Evolutionary conservation across 2,113 vertebrate genomes (phyloP).

Genomic region (Stigmatopora argus): DNA sequence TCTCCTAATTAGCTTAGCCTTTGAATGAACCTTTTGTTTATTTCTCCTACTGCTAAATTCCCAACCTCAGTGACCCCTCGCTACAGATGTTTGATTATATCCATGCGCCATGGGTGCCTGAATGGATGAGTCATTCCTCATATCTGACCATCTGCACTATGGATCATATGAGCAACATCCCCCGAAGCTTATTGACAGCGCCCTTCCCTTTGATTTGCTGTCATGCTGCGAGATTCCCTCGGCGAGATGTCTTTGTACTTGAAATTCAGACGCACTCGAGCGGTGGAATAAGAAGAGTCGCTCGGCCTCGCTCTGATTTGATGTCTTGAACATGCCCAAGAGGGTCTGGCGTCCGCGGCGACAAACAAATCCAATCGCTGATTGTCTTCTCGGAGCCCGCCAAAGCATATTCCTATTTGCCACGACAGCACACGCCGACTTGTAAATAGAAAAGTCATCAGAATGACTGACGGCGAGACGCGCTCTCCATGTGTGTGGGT

Average conservation of each 20-base stretch:
- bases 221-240: slow-evolving; percentile 15
- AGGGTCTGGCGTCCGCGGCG: slow-evolving; percentile 4
- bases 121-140: slow-evolving; percentile 32
- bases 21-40: slow-evolving; percentile 3
- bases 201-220: slow-evolving; percentile 41
- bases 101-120: slow-evolving; percentile 38
- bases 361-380: slow-evolving; percentile 16
- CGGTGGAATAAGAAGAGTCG: slow-evolving; percentile 18
- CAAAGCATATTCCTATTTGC: slow-evolving; percentile 26
- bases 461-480: slow-evolving; percentile 29
- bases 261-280: slow-evolving; percentile 13
- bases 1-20: neutral
- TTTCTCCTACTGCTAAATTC: slow-evolving; percentile 17
- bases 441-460: slow-evolving; percentile 33
- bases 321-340: slow-evolving; percentile 20
- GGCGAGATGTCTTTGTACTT: slow-evolving; percentile 24
- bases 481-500: slow-evolving; percentile 14
- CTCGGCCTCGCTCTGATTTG: slow-evolving; percentile 17
- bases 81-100: slow-evolving; percentile 55
- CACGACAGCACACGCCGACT: slow-evolving; percentile 6
- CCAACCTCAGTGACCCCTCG: slow-evolving; percentile 36
- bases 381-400: slow-evolving; percentile 18
- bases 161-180: slow-evolving; percentile 40
- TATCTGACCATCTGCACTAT: slow-evolving; percentile 33
- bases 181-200: slow-evolving; percentile 31